These are phyloP conservation scores for Sinonovacula constricta DNA, from an alignment of 1,140 invertebrate genomes.

Conservation along the genomic window DNA sequence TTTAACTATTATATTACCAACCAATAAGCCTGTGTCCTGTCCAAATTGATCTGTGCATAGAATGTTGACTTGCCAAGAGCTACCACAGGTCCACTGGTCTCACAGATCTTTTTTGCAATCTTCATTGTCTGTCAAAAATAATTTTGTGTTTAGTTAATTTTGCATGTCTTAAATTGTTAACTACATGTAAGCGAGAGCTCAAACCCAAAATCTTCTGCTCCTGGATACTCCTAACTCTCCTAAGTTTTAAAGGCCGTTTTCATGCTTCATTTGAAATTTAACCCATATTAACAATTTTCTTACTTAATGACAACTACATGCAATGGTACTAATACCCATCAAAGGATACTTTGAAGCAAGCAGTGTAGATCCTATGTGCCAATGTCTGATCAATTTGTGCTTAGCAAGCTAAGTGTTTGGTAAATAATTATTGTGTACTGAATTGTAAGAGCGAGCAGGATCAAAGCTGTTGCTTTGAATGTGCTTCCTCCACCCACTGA, in stretches of 20 bases:
- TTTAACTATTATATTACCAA: neutral
- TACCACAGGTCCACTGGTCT: slow-evolving; percentile 90
- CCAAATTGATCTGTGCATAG: slow-evolving; percentile 87
- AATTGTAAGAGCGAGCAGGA: no score
- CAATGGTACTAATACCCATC: no score
- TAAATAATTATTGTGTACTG: no score
- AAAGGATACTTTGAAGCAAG: no score
- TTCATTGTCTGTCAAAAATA: slow-evolving; percentile 82
- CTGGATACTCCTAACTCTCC: neutral
- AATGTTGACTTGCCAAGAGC: slow-evolving; percentile 93
- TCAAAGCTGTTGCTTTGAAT: no score
- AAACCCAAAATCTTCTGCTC: neutral
- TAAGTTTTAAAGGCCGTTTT: neutral
- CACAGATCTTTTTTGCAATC: slow-evolving; percentile 87
- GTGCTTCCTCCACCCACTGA: no score
- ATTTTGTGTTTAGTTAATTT: neutral
- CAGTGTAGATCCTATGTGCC: no score
- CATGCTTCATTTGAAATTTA: no score
- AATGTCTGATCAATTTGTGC: no score
- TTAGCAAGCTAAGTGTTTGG: no score
- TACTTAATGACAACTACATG: no score
- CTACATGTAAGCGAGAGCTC: neutral
- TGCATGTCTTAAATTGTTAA: neutral
- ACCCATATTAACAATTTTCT: no score
- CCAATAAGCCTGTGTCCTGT: slow-evolving; percentile 86